A percentile compares a stretch with the other conserved stretches of the same genome.
Evolutionary conservation across 2,797 vertebrate genomes (phyloP).

Genomic region (Brotula barbata): DNA sequence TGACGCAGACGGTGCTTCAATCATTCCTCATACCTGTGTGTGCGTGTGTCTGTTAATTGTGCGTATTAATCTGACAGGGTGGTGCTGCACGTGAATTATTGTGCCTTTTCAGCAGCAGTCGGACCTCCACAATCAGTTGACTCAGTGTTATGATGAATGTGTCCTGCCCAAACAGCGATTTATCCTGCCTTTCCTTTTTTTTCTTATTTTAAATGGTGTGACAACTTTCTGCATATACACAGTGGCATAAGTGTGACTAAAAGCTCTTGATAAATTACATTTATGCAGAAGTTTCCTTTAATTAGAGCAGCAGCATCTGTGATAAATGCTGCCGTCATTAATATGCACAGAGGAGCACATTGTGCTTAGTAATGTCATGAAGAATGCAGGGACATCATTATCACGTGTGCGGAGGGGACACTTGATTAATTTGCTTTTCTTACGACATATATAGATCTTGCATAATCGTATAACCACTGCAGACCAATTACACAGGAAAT

Average conservation of each 20-base stretch:
- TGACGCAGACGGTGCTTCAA: conserved; percentile 21
- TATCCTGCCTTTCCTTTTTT: conserved; percentile 9
- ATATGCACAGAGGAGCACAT: neutral
- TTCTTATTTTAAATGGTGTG: conserved; percentile 5
- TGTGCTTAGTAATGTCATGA: neutral
- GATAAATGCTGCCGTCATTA: conserved; percentile 6
- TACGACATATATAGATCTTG: neutral
- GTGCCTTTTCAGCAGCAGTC: conserved; percentile 26
- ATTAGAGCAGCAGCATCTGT: neutral
- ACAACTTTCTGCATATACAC: neutral
- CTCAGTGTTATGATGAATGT: conserved; percentile 34
- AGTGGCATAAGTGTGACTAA: neutral
- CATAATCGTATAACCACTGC: neutral
- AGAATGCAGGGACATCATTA: neutral
- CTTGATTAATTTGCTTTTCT: conserved; percentile 1
- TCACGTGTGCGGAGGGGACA: neutral
- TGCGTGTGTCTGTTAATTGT: conserved; percentile 21
- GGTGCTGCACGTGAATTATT: conserved; percentile 25
- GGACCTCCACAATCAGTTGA: conserved; percentile 25
- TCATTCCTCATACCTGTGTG: conserved; percentile 8
- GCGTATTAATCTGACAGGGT: conserved; percentile 18
- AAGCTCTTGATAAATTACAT: conserved; percentile 6
- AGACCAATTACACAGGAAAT: neutral
- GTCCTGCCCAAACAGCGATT: conserved; percentile 11
- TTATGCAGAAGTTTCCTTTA: neutral